phyloP scores from a whole-genome alignment of 2,113 vertebrate genomes.

The Rousettus leschenaultii region DNA sequence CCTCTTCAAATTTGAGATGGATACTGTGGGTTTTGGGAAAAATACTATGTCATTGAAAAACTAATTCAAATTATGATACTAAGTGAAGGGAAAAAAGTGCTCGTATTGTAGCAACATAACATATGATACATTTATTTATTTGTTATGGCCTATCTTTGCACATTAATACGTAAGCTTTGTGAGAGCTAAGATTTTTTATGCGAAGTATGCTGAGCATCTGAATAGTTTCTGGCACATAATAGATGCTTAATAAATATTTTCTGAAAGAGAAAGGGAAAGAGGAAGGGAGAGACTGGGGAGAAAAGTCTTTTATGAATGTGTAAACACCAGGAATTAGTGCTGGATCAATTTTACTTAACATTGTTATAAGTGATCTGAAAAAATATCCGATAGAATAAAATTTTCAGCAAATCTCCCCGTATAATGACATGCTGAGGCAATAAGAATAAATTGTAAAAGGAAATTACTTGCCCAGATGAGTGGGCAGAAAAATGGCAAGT shows the following conservation, averaged over 20 bases:
- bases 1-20: neutral
- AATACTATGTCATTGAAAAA: neutral
- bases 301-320: neutral
- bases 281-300: neutral
- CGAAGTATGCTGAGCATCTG: neutral
- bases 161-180: neutral
- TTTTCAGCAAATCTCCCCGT: constrained; percentile 19
- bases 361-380: constrained; percentile 16
- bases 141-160: constrained; percentile 4
- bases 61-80: neutral
- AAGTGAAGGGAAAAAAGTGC: neutral
- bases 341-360: constrained; percentile 10
- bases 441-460: constrained; percentile 50
- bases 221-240: neutral
- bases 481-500: constrained; percentile 57
- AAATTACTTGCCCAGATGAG: constrained; percentile 45
- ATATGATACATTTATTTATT: neutral
- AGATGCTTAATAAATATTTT: neutral
- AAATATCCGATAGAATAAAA: constrained; percentile 10
- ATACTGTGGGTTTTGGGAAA: neutral
- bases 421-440: constrained; percentile 21
- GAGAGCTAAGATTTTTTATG: neutral
- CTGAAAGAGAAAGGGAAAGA: neutral
- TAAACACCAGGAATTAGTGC: neutral
- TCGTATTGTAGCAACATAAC: neutral